Percentiles rank a stretch among this genome's conserved stretches.
These are phyloP conservation scores for Paradisaea rubra DNA, from an alignment of 2,113 vertebrate genomes.

Conservation along the genomic window DNA sequence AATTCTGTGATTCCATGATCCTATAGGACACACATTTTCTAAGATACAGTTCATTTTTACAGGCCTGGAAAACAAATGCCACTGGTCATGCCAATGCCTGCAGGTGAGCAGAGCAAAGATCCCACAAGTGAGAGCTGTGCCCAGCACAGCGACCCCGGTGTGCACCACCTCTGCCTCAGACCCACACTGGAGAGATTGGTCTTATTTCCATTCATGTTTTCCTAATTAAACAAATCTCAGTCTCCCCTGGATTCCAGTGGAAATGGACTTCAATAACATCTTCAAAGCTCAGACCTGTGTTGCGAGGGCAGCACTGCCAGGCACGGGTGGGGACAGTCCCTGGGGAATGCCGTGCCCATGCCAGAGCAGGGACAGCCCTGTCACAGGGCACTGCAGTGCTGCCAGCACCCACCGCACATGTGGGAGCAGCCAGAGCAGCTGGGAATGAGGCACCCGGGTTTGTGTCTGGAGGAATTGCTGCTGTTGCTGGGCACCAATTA, in stretches of 20 bases:
- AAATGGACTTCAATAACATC: background rate
- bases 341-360: background rate
- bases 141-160: fast-evolving
- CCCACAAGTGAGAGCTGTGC: background rate
- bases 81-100: background rate
- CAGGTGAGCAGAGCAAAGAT: background rate
- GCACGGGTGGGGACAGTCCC: fast-evolving
- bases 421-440: background rate
- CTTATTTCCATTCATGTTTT: background rate
- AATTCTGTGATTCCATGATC: background rate
- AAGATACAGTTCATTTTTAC: background rate
- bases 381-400: fast-evolving
- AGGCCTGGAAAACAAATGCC: background rate
- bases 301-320: fast-evolving
- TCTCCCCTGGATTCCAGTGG: background rate
- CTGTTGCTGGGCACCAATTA: fast-evolving
- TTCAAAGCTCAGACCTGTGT: background rate
- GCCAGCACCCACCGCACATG: fast-evolving
- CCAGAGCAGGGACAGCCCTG: background rate
- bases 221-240: background rate
- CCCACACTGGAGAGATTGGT: background rate
- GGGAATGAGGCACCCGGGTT: fast-evolving
- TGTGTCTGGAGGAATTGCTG: background rate
- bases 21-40: background rate
- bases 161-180: background rate